A percentile compares a stretch with the other conserved stretches of the same genome.
Evolutionary conservation across 2,888 invertebrate genomes (phyloP).

Genomic region (Monoplex corrugatus): DNA sequence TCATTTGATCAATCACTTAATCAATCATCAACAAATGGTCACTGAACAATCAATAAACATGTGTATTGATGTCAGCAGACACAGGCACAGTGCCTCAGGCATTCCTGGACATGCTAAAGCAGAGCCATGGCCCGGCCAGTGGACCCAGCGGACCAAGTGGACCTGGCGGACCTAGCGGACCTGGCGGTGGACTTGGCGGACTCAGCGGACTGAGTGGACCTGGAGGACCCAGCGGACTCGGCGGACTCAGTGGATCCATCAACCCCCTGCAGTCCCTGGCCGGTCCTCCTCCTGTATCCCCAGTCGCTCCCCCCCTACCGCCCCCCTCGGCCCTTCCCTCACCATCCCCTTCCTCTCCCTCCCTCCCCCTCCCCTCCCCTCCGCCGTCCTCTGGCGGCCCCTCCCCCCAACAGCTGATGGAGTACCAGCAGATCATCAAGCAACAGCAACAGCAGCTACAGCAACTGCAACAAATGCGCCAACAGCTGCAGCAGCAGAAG

Average conservation of each 20-base stretch:
- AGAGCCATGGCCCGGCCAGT: no score
- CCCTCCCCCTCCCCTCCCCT: background rate
- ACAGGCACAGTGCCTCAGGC: background rate
- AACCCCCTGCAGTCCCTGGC: no score
- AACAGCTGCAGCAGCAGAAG: background rate
- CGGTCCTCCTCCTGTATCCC: no score
- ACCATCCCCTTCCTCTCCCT: background rate
- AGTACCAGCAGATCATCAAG: slow-evolving; percentile 12
- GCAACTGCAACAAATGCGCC: slow-evolving; percentile 16
- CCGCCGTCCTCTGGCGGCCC: no score
- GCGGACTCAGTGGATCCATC: no score
- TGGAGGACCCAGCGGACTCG: no score
- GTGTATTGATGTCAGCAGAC: background rate
- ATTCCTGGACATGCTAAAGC: background rate
- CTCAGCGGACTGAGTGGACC: no score
- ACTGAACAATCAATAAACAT: no score
- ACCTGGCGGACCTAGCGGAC: no score
- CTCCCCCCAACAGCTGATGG: background rate
- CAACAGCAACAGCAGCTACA: slow-evolving; percentile 32
- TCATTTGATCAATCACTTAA: no score
- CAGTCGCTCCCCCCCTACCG: background rate
- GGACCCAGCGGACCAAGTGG: background rate
- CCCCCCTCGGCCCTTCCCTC: background rate
- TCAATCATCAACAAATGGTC: no score
- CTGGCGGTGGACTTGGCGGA: no score